Evolutionary conservation across 2,797 vertebrate species (phyloP), one percentile per base, ranked within the genome.

Genomic region (Lacerta bilineata): DNA sequence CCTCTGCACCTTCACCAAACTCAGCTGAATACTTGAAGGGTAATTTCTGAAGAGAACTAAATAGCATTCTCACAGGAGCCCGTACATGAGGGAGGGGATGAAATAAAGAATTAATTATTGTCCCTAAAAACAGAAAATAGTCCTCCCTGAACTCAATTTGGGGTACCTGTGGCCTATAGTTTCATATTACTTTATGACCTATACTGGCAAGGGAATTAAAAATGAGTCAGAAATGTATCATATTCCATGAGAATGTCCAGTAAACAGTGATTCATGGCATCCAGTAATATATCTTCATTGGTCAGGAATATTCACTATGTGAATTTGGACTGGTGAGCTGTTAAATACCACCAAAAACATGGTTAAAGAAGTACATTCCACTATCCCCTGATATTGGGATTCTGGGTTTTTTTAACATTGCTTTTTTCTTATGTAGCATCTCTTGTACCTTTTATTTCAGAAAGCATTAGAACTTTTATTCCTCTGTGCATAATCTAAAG

Each of bases 241-340:
- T 55, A 55, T 55, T 55, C 13, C 50, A 88, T 80, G 43, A 93
- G 80, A 87, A 91, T 90, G 86, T 94, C 85, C 71, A 46, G 0
- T 75, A 93, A 89, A 82, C 25, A 87, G 80, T 94, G 92, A 94
- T 93, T 93, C 93, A 94, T 84, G 88, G 91, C 80, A 91, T 93
- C 91, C 94, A 94, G 91, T 82, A 94, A 86, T 85, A 91, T 82
- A 84, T 84, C 71, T 75, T 41, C 1, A 7, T 85, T 89, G 85
- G 55, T 88, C 87, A 89, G n/a, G 80, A 92, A 86, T 74, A 66
- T 74, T 2, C 20, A 69, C 83, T 89, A 36, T 8, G 4, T n/a
- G 46, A 79, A 87, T 27, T 84, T 89, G 78, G 55, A 41, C 33
- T 89, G 91, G 86, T 68, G 66, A 92, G 59, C 72, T 41, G 27